phyloP scores from a whole-genome alignment of 2,888 invertebrate genomes.

The Brachynemurus nebulosus region DNA sequence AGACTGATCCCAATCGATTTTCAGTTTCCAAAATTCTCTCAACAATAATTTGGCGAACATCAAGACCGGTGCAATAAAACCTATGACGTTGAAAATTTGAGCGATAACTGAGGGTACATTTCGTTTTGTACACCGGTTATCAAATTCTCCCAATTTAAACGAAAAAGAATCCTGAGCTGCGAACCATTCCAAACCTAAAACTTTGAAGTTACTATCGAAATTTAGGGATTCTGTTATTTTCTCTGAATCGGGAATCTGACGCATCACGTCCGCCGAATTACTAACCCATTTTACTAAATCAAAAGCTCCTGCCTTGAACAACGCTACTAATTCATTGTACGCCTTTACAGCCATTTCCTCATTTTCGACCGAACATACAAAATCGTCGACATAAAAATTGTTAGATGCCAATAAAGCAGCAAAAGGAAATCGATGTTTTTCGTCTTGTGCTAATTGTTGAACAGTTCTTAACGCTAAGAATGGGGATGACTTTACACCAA shows the following conservation, averaged over 20 bases:
- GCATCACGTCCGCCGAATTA: conserved; percentile 3
- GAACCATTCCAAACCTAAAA: not conserved
- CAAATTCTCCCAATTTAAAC: no score
- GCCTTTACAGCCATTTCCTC: not conserved
- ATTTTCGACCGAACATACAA: conserved; percentile 5
- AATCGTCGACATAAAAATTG: conserved; percentile 11
- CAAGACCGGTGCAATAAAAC: no score
- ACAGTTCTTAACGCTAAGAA: conserved; percentile 11
- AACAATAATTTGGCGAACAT: conserved; percentile 10
- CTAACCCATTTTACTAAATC: conserved; percentile 10
- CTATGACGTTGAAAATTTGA: no score
- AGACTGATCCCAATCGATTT: conserved; percentile 12
- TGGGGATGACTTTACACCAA: conserved; percentile 10
- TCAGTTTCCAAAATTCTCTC: conserved; percentile 10
- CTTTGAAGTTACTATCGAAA: conserved; percentile 5
- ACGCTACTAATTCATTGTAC: not conserved
- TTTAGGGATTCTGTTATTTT: not conserved
- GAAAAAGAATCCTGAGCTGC: not conserved
- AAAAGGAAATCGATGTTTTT: conserved; percentile 4
- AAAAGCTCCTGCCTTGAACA: conserved; percentile 7
- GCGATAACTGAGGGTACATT: no score
- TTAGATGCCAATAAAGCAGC: not conserved
- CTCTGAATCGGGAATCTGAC: conserved; percentile 4
- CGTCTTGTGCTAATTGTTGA: conserved; percentile 9
- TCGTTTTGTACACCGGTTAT: no score